These are phyloP conservation scores for Helogale parvula DNA, from an alignment of 2,113 vertebrate genomes.

Conservation along the genomic window DNA sequence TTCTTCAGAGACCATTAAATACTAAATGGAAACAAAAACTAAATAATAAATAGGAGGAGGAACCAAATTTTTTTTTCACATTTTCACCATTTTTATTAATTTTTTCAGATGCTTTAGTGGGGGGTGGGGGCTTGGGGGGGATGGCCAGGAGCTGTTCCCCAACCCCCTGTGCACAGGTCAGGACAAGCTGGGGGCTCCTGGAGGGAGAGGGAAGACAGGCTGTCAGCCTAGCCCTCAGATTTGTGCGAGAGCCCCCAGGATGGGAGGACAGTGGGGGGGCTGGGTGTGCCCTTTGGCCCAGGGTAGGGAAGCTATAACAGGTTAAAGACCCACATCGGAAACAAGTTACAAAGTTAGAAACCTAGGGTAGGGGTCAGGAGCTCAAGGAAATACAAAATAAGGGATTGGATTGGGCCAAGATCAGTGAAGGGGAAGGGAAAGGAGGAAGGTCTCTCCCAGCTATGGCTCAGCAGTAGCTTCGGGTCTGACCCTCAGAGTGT, in stretches of 20 bases:
- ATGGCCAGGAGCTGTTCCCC: neutral
- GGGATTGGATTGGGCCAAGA: neutral
- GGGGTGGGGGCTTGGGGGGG: neutral
- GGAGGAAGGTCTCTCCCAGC: neutral
- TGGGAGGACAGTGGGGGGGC: neutral
- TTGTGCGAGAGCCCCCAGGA: constrained; percentile 62
- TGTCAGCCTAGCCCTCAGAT: neutral
- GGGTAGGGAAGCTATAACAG: constrained; percentile 1
- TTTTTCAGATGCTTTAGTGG: constrained; percentile 62
- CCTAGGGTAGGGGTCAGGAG: neutral
- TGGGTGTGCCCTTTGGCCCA: neutral
- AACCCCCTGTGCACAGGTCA: neutral
- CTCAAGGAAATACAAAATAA: constrained; percentile 76
- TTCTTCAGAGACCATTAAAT: constrained; percentile 88
- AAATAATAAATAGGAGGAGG: constrained; percentile 60
- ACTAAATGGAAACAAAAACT: constrained; percentile 84
- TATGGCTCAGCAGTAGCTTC: constrained; percentile 87
- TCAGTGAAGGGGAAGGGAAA: neutral
- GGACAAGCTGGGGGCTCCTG: constrained; percentile 62
- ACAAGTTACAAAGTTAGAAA: constrained; percentile 81
- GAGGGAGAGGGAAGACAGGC: constrained; percentile 15
- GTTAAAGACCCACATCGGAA: constrained; percentile 60
- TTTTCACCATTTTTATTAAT: constrained; percentile 71
- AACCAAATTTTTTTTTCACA: constrained; percentile 40
- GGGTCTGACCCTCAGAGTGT: constrained; percentile 87